phyloP scores from a whole-genome alignment of 2,888 invertebrate species.

The Fissipunctia ypsillon region DNA sequence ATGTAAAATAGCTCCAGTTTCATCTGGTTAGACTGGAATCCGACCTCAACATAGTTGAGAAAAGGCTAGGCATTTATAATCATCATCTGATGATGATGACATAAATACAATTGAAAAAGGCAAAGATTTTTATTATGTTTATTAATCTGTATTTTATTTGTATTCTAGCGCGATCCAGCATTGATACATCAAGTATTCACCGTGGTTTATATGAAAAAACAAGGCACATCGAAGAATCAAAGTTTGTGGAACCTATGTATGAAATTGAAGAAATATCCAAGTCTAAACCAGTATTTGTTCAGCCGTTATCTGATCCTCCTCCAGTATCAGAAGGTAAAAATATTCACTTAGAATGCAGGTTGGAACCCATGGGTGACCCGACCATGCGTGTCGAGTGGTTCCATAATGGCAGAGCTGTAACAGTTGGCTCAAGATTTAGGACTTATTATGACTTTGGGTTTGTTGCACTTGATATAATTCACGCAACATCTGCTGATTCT shows the following conservation, averaged over 20 bases:
- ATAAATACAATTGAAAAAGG: no score
- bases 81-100: no score
- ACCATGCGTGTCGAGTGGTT: conserved; percentile 99
- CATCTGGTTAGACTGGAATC: no score
- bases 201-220: conserved; percentile 96
- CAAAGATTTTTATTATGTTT: not conserved
- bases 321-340: conserved; percentile 96
- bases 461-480: conserved; percentile 98
- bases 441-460: conserved; percentile 99
- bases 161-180: conserved; percentile 94
- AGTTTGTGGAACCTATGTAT: conserved; percentile 96
- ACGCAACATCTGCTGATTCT: conserved; percentile 97
- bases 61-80: no score
- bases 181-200: conserved; percentile 97
- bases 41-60: no score
- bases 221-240: conserved; percentile 95
- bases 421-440: conserved; percentile 97
- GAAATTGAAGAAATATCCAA: conserved; percentile 98
- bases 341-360: conserved; percentile 96
- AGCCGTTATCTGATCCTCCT: conserved; percentile 96
- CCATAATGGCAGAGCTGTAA: conserved; percentile 97
- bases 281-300: conserved; percentile 98
- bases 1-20: no score
- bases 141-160: conserved; percentile 35
- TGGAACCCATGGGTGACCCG: conserved; percentile 98